phyloP scores from a whole-genome alignment of 35 echinoderm and acorn worm genomes.

The Ophioderma brevispina region DNA sequence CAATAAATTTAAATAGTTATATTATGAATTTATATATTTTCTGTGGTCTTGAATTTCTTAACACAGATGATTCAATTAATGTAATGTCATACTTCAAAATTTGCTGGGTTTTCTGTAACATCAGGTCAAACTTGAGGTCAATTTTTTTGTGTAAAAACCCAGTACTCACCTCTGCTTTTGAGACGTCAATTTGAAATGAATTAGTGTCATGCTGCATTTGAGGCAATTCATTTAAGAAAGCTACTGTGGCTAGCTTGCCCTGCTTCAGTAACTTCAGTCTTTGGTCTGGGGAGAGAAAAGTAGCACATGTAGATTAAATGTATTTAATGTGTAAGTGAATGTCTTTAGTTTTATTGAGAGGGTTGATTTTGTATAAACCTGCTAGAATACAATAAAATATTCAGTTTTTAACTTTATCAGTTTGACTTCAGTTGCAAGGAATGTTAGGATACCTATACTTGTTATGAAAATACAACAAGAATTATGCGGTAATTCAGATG shows the following conservation, averaged over 20 bases:
- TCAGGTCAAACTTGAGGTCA: not conserved
- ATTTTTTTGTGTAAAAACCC: not conserved
- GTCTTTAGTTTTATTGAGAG: too few species aligned
- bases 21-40: not conserved
- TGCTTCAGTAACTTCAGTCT: constrained; percentile 43
- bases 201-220: constrained; percentile 47
- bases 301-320: not conserved
- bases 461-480: too few species aligned
- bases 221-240: constrained; percentile 51
- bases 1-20: too few species aligned
- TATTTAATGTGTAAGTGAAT: too few species aligned
- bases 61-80: not conserved
- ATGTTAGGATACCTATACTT: too few species aligned
- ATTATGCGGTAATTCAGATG: too few species aligned
- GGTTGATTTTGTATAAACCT: too few species aligned
- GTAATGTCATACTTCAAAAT: not conserved
- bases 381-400: too few species aligned
- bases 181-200: constrained; percentile 56
- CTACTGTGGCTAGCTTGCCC: constrained; percentile 47
- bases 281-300: not conserved
- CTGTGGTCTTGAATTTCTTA: too few species aligned
- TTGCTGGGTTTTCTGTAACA: not conserved
- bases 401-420: too few species aligned
- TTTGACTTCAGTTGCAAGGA: too few species aligned
- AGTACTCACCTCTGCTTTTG: constrained; percentile 41